These are phyloP conservation scores for Alectura lathami DNA, from an alignment of 2,113 vertebrate species.

Conservation along the genomic window DNA sequence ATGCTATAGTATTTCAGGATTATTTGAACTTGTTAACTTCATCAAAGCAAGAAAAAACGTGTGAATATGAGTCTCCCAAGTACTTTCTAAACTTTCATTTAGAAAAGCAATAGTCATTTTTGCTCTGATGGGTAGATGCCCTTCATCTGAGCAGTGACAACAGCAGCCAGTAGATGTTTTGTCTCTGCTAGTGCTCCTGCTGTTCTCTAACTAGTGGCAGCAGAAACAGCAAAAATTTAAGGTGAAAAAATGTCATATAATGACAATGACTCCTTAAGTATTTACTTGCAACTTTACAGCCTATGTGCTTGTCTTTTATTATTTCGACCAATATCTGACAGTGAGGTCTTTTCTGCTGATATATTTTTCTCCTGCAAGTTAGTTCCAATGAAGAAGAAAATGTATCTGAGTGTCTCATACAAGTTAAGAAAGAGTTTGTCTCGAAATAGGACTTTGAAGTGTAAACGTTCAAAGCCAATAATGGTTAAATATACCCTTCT, in stretches of 20 bases:
- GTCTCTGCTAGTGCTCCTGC: background rate
- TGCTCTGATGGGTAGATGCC: background rate
- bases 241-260: background rate
- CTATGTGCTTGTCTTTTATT: slow-evolving; percentile 5
- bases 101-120: background rate
- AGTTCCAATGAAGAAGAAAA: slow-evolving; percentile 21
- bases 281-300: background rate
- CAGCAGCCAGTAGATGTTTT: background rate
- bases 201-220: background rate
- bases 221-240: slow-evolving; percentile 4
- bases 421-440: slow-evolving; percentile 57
- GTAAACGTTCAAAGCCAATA: slow-evolving; percentile 67
- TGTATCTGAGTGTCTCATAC: slow-evolving; percentile 36
- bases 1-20: background rate
- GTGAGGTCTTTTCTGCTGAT: slow-evolving; percentile 11
- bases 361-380: background rate
- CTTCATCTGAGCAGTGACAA: background rate
- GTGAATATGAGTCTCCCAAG: background rate
- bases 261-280: background rate
- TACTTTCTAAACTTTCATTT: background rate
- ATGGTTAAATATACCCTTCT: slow-evolving; percentile 56
- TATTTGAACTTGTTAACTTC: background rate
- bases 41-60: background rate
- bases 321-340: background rate
- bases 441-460: slow-evolving; percentile 70